Evolutionary conservation across 2,797 vertebrate genomes (phyloP).

Genomic region (Parauchenoglanis punctatus): DNA sequence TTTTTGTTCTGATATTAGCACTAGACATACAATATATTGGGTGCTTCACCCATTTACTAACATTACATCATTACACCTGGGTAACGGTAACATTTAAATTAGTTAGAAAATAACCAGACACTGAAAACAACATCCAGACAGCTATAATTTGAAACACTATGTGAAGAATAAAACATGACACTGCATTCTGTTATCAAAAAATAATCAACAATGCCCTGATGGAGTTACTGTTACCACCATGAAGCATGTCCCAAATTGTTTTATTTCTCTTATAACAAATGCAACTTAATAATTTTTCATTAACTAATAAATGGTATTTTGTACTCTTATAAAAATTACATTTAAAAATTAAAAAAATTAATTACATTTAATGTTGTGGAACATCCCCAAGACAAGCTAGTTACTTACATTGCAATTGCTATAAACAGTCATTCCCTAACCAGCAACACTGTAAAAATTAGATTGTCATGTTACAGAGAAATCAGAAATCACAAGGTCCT

Average conservation of each 20-base stretch:
- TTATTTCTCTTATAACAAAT: background rate
- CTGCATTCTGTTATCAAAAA: background rate
- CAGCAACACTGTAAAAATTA: background rate
- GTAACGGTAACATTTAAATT: background rate
- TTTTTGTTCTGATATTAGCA: background rate
- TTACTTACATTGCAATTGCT: background rate
- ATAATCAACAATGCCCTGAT: background rate
- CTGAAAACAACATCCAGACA: background rate
- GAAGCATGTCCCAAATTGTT: background rate
- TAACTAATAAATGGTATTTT: background rate
- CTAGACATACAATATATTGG: background rate
- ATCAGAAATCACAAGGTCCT: too few species aligned
- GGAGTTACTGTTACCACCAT: background rate
- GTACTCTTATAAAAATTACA: too few species aligned
- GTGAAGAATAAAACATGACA: background rate
- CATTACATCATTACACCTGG: background rate
- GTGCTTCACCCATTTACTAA: background rate
- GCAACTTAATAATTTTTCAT: background rate
- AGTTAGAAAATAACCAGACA: background rate
- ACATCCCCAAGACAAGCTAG: background rate
- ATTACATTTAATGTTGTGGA: background rate
- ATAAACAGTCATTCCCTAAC: background rate
- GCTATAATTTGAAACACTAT: background rate
- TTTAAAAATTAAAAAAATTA: background rate
- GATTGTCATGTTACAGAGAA: background rate